Evolutionary conservation across 2,113 vertebrate species (phyloP).

Genomic region (Ammospiza nelsoni): DNA sequence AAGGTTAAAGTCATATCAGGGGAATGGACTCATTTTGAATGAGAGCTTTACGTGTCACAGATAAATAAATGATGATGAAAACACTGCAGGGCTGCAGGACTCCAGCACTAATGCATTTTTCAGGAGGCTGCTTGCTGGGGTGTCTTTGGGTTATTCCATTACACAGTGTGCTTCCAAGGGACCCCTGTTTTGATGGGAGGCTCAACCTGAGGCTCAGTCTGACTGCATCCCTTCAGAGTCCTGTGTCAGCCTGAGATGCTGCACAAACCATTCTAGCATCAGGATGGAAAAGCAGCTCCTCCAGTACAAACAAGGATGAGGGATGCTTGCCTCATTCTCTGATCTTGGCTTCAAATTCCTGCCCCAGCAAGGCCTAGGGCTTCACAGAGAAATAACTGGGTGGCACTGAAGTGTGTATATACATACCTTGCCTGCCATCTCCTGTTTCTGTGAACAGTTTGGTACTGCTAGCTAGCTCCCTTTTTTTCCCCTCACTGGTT

Average conservation of each 20-base stretch:
- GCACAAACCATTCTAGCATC: not conserved
- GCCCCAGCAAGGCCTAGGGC: not conserved
- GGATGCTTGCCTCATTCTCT: not conserved
- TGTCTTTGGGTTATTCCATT: not conserved
- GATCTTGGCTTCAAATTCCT: slow-evolving; percentile 7
- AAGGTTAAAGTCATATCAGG: not conserved
- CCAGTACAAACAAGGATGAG: not conserved
- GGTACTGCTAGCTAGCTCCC: not conserved
- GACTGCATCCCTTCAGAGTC: not conserved
- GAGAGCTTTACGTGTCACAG: not conserved
- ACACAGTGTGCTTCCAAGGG: not conserved
- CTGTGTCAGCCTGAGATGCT: not conserved
- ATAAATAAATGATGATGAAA: slow-evolving; percentile 39
- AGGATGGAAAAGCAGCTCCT: not conserved
- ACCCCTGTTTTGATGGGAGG: not conserved
- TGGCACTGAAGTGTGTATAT: not conserved
- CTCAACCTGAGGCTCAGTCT: not conserved
- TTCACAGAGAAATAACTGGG: not conserved
- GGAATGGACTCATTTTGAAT: not conserved
- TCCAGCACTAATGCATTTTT: slow-evolving; percentile 36
- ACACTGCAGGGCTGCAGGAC: not conserved
- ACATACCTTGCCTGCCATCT: not conserved
- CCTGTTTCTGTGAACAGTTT: not conserved
- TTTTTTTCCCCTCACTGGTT: rapidly evolving
- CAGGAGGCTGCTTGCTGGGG: not conserved